Percentiles rank a stretch among this genome's conserved stretches.
Conservation (phyloP, 2,888 invertebrate species). For the Dryocosmus kuriphilus region DNA sequence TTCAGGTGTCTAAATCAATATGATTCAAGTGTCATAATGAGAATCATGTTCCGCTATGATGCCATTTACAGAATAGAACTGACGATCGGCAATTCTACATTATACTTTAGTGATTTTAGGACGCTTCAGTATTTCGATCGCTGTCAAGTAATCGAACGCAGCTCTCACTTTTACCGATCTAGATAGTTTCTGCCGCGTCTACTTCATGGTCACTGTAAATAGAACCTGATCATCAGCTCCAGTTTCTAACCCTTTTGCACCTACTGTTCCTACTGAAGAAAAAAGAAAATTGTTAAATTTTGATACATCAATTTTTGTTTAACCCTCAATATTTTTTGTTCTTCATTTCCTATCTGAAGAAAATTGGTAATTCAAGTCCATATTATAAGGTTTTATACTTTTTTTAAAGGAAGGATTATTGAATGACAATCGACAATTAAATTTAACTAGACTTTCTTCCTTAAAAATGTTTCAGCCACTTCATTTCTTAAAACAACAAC, state of each 20-base stretch:
- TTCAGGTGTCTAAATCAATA: neutral
- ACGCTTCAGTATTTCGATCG: neutral
- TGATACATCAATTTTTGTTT: too few species aligned
- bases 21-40: neutral
- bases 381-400: too few species aligned
- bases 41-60: neutral
- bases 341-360: too few species aligned
- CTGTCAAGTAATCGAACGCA: constrained; percentile 24
- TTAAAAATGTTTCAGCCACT: too few species aligned
- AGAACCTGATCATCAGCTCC: neutral
- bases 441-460: too few species aligned
- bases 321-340: too few species aligned
- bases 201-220: constrained; percentile 50
- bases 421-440: too few species aligned
- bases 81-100: neutral
- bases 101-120: constrained; percentile 5
- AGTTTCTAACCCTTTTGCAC: neutral
- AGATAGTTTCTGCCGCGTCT: constrained; percentile 46
- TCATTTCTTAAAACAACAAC: too few species aligned
- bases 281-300: too few species aligned
- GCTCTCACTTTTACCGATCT: constrained; percentile 53
- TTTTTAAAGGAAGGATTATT: too few species aligned
- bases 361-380: too few species aligned
- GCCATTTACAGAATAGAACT: neutral
- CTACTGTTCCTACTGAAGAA: neutral